Evolutionary conservation across 2,888 invertebrate genomes (phyloP).

Genomic region (Lamellibrachia columna): DNA sequence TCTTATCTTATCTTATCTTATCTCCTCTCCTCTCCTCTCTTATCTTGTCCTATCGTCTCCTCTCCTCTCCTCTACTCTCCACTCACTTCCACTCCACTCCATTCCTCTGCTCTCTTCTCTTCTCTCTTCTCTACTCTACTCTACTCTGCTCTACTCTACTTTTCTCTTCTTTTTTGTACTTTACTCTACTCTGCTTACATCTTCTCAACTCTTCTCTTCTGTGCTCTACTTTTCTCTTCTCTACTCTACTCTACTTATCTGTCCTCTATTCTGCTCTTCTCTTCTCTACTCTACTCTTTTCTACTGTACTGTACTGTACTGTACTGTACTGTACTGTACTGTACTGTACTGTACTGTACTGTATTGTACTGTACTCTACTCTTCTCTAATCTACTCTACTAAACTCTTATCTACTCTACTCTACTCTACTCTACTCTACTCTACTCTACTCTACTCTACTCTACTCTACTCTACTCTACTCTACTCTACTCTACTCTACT

Average conservation of each 20-base stretch:
- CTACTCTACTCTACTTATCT: conserved; percentile 25
- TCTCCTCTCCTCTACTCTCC: too few species aligned
- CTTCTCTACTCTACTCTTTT: conserved; percentile 19
- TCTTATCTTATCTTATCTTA: too few species aligned
- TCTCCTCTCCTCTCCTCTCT: too few species aligned
- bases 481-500: conserved; percentile 26
- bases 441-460: conserved; percentile 30
- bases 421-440: conserved; percentile 30
- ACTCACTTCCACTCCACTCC: too few species aligned
- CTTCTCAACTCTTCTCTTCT: conserved; percentile 24
- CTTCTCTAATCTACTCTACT: conserved; percentile 21
- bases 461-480: conserved; percentile 30
- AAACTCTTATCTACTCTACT: conserved; percentile 27
- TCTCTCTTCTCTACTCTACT: conserved; percentile 27
- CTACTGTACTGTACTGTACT: conserved; percentile 36
- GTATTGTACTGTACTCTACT: conserved; percentile 22
- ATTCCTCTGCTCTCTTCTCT: conserved; percentile 27
- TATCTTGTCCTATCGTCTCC: too few species aligned
- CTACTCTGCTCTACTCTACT: not conserved
- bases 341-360: conserved; percentile 36
- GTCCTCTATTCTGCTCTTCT: conserved; percentile 26
- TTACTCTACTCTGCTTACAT: not conserved
- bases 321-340: conserved; percentile 36
- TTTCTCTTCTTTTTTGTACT: not conserved
- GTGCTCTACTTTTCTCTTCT: conserved; percentile 24